Percentiles rank a stretch among this genome's conserved stretches.
phyloP scores from a whole-genome alignment of 2,888 invertebrate species.

The Zaprionus bogoriensis region DNA sequence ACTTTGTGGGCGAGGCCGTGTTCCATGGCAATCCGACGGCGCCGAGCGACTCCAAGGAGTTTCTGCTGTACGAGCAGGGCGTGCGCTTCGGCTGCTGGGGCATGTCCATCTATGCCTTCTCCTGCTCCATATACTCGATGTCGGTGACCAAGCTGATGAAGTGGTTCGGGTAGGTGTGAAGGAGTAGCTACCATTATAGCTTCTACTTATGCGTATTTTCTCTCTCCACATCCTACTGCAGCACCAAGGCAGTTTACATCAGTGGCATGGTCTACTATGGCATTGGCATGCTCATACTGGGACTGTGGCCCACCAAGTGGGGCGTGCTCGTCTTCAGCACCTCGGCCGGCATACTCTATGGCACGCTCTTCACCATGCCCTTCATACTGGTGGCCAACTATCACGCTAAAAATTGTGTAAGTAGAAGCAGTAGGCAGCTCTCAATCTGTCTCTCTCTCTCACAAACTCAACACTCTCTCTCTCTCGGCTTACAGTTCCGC shows the following conservation, averaged over 20 bases:
- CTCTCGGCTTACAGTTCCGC: conserved; percentile 71
- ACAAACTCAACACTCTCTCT: background rate
- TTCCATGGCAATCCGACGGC: conserved; percentile 69
- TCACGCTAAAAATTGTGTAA: conserved; percentile 83
- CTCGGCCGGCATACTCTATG: conserved; percentile 82
- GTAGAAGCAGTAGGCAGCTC: conserved; percentile 39
- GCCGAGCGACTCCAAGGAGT: conserved; percentile 55
- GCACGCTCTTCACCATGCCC: conserved; percentile 83
- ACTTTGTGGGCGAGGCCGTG: conserved; percentile 86
- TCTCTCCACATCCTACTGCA: conserved; percentile 23
- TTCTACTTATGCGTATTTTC: background rate
- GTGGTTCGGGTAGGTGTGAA: conserved; percentile 77
- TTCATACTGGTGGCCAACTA: conserved; percentile 82
- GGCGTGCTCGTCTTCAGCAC: conserved; percentile 82
- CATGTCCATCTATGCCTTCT: conserved; percentile 83
- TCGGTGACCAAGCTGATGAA: conserved; percentile 81
- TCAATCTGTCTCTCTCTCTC: background rate
- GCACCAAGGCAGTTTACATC: conserved; percentile 80
- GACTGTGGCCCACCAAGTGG: conserved; percentile 81
- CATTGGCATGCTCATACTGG: conserved; percentile 82
- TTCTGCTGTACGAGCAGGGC: conserved; percentile 80
- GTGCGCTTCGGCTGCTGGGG: conserved; percentile 83
- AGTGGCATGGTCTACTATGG: conserved; percentile 81
- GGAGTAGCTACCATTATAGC: background rate
- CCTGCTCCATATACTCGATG: conserved; percentile 82